Evolutionary conservation across 2,113 vertebrate genomes (phyloP).

Genomic region (Taxidea taxus): DNA sequence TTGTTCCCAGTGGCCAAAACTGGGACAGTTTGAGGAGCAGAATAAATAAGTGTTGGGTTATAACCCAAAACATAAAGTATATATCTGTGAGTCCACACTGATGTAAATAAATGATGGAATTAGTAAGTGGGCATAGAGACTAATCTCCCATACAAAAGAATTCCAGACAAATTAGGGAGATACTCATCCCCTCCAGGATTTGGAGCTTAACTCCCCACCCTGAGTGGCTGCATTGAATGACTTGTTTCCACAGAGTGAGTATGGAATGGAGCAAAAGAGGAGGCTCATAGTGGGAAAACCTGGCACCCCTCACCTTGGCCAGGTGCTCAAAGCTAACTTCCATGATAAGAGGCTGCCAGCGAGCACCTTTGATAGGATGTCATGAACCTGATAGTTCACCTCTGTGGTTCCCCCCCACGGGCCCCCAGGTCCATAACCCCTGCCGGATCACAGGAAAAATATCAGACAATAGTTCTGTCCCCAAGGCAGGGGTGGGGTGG

Average conservation of each 20-base stretch:
- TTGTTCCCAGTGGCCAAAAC: not conserved
- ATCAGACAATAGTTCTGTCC: not conserved
- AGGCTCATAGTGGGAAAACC: not conserved
- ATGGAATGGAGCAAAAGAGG: not conserved
- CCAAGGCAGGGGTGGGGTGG: no score
- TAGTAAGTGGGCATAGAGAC: not conserved
- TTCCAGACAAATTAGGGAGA: not conserved
- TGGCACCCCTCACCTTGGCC: fast-evolving
- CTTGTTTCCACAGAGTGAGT: not conserved
- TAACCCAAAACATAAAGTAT: not conserved
- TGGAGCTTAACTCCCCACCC: not conserved
- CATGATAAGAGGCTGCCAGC: no score
- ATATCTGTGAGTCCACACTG: fast-evolving
- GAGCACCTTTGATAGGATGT: fast-evolving
- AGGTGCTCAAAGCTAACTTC: not conserved
- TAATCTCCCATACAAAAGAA: not conserved
- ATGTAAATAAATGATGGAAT: not conserved
- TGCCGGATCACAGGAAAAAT: not conserved
- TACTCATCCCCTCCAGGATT: no score
- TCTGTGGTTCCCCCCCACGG: not conserved
- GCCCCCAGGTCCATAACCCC: no score
- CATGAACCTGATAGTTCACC: no score
- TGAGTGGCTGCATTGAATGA: not conserved
- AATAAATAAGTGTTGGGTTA: not conserved
- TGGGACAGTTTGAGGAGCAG: not conserved